A percentile compares a stretch with the other conserved stretches of the same genome.
These are phyloP conservation scores for Acinonyx jubatus DNA, from an alignment of 2,113 vertebrate genomes.

Conservation along the genomic window DNA sequence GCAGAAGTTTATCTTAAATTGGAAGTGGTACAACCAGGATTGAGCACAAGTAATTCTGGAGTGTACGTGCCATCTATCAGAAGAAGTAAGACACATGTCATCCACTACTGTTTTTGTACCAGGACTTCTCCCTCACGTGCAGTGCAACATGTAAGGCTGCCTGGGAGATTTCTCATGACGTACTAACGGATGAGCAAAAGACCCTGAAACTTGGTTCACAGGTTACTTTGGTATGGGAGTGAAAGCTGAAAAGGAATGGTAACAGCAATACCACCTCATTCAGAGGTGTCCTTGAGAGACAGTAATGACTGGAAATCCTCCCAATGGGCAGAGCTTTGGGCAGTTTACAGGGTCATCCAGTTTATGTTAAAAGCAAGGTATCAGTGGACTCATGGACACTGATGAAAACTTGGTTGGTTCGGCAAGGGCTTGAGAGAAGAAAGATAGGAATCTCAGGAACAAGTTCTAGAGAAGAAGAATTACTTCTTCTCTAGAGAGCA, in stretches of 20 bases:
- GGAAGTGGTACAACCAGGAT: not conserved
- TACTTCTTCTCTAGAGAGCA: not conserved
- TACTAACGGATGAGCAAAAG: not conserved
- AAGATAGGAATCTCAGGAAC: not conserved
- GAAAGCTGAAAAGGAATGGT: not conserved
- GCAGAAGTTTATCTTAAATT: conserved; percentile 35
- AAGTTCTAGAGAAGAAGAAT: not conserved
- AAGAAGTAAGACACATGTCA: not conserved
- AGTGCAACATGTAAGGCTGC: not conserved
- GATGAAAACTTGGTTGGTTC: not conserved
- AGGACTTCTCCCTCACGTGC: not conserved
- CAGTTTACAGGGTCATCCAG: not conserved
- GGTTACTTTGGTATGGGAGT: not conserved
- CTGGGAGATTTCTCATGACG: not conserved
- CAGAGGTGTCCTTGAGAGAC: not conserved
- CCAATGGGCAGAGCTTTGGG: not conserved
- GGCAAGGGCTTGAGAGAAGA: not conserved
- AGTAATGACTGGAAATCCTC: not conserved
- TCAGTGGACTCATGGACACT: not conserved
- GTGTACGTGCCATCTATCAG: not conserved
- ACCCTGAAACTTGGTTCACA: not conserved
- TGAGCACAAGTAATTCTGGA: not conserved
- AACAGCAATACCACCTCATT: not conserved
- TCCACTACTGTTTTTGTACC: not conserved
- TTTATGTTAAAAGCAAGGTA: not conserved